Base-by-base conservation (phyloP, 2,888 invertebrate species). In the Gibbula magus region DNA sequence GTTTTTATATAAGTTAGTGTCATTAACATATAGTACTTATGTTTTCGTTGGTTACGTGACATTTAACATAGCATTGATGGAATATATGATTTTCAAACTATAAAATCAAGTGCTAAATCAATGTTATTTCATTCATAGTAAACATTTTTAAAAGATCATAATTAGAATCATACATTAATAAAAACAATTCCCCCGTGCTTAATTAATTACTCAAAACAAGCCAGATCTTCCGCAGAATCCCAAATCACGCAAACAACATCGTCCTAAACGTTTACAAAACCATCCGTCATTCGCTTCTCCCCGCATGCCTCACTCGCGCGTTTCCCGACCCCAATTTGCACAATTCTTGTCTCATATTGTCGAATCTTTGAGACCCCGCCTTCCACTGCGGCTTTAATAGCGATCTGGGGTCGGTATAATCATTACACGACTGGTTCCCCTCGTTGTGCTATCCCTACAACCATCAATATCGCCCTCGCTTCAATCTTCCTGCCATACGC, bases 401-500 rank as follows among this genome's bases (percentile, higher is more conserved):
- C 32, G n/a, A 70, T 70, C 70, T 35, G 5, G 39, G 70, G 70
- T 70, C 70, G 70, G 70, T 18, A 70, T 70, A 70, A 70, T 70
- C 70, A 70, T 39, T 25, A 16, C 39, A 18, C 18, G 70, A 20
- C n/a, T 18, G 70, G 18, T 70, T 70, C 70, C 29, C 10, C 70
- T 20, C 70, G 39, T 10, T 20, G 20, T 20, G n/a, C 39, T 10
- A 35, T 39, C 32, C 10, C 70, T 18, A 39, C 39, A 39, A 39
- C 25, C 35, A 70, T 70, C 70, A 70, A 70, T 70, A 70, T 35
- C 35, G 70, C n/a, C 70, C 35, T 32, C 4, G 20, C 35, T 35
- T 35, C 70, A 70, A 70, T 70, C 70, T 70, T 39, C 29, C 70
- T 29, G 35, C 35, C 70, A 70, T 70, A 32, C 35, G 16, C n/a